These are phyloP conservation scores for Thymelicus sylvestris DNA, from an alignment of 2,888 invertebrate species.

Conservation along the genomic window DNA sequence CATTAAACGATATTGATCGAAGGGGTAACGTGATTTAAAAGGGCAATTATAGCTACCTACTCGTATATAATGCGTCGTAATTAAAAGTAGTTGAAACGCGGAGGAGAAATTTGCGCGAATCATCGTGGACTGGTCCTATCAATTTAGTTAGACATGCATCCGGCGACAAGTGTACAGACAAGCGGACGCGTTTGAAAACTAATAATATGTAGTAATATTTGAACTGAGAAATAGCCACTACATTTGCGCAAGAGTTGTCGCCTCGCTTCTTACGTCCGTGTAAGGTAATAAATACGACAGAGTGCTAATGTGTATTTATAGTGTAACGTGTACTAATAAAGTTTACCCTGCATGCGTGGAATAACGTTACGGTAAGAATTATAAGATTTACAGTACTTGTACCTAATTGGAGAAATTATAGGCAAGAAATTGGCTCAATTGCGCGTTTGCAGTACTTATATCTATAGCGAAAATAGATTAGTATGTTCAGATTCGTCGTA, in stretches of 20 bases:
- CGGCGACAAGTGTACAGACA: slow-evolving; percentile 69
- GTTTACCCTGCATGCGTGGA: slow-evolving; percentile 28
- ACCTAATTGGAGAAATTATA: slow-evolving; percentile 1
- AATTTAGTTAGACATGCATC: slow-evolving; percentile 73
- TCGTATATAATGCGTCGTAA: slow-evolving; percentile 54
- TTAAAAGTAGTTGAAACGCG: slow-evolving; percentile 55
- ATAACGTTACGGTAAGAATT: slow-evolving; percentile 28
- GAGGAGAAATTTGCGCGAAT: slow-evolving; percentile 69
- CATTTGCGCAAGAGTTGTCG: slow-evolving; percentile 61
- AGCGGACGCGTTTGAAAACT: slow-evolving; percentile 70
- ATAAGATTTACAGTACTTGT: slow-evolving; percentile 7
- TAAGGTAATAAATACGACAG: slow-evolving; percentile 29
- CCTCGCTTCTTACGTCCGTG: slow-evolving; percentile 35
- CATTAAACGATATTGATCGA: slow-evolving; percentile 52
- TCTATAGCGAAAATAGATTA: too few relatives aligned
- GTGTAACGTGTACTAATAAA: slow-evolving; percentile 26
- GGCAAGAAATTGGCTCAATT: not conserved
- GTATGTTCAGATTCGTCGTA: too few relatives aligned
- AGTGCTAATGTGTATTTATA: slow-evolving; percentile 32
- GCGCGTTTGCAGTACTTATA: not conserved
- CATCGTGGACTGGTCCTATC: slow-evolving; percentile 65
- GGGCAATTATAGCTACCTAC: slow-evolving; percentile 53
- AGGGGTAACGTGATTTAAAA: slow-evolving; percentile 52
- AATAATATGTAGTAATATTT: slow-evolving; percentile 51
- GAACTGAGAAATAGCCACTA: slow-evolving; percentile 38